A percentile compares a stretch with the other conserved stretches of the same genome.
Conservation (phyloP, 2,797 vertebrate species). For the Cynopterus sphinx region DNA sequence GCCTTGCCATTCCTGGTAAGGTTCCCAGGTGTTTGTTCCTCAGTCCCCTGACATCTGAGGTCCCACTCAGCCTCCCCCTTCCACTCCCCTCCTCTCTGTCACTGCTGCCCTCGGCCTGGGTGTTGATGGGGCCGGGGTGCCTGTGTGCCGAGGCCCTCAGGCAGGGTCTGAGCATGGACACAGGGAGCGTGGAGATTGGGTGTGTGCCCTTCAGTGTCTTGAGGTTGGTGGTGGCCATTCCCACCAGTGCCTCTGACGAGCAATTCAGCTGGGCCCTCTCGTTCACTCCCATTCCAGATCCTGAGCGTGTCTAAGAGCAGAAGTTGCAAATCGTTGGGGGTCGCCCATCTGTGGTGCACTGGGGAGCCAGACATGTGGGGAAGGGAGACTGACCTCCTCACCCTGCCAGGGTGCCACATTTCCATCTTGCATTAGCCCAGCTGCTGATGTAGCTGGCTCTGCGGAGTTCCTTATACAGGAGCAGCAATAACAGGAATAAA, state of each 20-base stretch:
- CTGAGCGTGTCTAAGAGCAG: fast-evolving
- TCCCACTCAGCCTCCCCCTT: background rate
- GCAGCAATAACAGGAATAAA: background rate
- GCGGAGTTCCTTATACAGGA: background rate
- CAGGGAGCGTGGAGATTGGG: background rate
- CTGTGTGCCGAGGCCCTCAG: background rate
- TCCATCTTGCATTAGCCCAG: background rate
- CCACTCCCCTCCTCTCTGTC: background rate
- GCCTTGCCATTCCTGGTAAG: background rate
- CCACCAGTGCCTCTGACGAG: background rate
- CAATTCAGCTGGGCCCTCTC: background rate
- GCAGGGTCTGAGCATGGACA: background rate
- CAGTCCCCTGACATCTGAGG: background rate
- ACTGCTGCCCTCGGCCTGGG: background rate
- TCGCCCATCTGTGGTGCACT: background rate
- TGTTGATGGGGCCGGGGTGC: background rate
- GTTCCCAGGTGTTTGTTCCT: background rate
- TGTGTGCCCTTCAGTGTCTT: no score
- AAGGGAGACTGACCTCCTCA: background rate
- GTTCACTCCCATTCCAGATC: background rate
- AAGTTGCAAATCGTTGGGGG: background rate
- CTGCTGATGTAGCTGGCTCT: background rate
- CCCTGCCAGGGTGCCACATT: background rate
- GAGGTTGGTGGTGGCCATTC: background rate
- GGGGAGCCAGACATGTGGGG: background rate